phyloP scores from a whole-genome alignment of 2,888 invertebrate species.

The Phytoseiulus persimilis region DNA sequence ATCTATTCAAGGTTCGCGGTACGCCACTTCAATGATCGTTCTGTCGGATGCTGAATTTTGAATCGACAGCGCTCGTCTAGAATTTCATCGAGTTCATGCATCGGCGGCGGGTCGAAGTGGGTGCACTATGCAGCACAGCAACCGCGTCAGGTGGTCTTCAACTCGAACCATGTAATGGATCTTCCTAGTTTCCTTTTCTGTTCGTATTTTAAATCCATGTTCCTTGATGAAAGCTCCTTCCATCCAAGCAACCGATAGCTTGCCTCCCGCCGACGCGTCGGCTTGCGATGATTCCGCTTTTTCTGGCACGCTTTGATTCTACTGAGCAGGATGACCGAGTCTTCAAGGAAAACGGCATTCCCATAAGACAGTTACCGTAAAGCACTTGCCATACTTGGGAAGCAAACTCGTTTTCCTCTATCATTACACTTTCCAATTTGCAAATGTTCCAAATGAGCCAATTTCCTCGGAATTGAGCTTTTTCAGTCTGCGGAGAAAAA shows the following conservation, averaged over 20 bases:
- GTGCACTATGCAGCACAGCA: no score
- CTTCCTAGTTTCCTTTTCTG: no score
- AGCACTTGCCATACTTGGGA: background rate
- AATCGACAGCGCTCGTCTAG: background rate
- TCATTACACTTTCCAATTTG: background rate
- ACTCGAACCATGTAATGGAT: no score
- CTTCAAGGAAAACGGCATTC: background rate
- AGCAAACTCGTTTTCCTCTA: background rate
- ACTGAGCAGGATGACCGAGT: background rate
- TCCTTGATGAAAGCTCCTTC: background rate
- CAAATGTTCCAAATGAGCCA: background rate
- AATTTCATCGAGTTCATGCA: background rate
- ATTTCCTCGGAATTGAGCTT: no score
- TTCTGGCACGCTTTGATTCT: background rate
- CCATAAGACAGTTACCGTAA: background rate
- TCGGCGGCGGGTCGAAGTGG: background rate
- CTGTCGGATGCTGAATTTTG: background rate
- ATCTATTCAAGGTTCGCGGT: background rate
- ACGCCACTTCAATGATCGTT: background rate
- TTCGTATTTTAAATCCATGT: no score
- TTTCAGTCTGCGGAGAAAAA: no score
- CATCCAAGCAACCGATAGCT: background rate
- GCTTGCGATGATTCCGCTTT: background rate
- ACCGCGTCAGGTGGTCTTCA: background rate
- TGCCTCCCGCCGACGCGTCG: background rate